Evolutionary conservation across 2,113 vertebrate species (phyloP).

Genomic region (Apodemus speciosus): DNA sequence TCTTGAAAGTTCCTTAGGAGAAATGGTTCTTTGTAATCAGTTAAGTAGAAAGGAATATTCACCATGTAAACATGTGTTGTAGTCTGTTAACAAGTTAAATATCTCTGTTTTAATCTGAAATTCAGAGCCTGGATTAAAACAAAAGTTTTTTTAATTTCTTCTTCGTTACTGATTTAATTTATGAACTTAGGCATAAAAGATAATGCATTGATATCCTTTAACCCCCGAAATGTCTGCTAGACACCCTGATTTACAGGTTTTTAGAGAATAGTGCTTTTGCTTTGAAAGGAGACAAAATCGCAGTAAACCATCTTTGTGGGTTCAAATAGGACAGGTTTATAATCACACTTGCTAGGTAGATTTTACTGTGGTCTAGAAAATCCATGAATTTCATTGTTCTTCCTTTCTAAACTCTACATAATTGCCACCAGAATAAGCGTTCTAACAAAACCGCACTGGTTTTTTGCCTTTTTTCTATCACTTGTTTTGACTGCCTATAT

Average conservation of each 20-base stretch:
- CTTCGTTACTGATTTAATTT: neutral
- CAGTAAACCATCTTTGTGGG: neutral
- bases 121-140: neutral
- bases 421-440: slow-evolving; percentile 7
- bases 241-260: slow-evolving; percentile 10
- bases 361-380: neutral
- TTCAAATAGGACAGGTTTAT: slow-evolving; percentile 40
- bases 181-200: neutral
- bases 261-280: slow-evolving; percentile 17
- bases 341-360: neutral
- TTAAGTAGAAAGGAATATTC: neutral
- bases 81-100: neutral
- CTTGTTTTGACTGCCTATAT: slow-evolving; percentile 29
- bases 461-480: neutral
- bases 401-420: slow-evolving; percentile 14
- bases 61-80: neutral
- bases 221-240: neutral
- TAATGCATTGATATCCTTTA: neutral
- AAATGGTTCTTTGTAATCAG: neutral
- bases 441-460: neutral
- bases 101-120: slow-evolving; percentile 30
- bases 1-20: neutral
- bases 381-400: neutral
- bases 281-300: slow-evolving; percentile 14
- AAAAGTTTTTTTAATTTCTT: neutral